Percentiles rank a stretch among this genome's conserved stretches.
Evolutionary conservation across 2,888 invertebrate species (phyloP).

Genomic region (Geophilus truncorum): DNA sequence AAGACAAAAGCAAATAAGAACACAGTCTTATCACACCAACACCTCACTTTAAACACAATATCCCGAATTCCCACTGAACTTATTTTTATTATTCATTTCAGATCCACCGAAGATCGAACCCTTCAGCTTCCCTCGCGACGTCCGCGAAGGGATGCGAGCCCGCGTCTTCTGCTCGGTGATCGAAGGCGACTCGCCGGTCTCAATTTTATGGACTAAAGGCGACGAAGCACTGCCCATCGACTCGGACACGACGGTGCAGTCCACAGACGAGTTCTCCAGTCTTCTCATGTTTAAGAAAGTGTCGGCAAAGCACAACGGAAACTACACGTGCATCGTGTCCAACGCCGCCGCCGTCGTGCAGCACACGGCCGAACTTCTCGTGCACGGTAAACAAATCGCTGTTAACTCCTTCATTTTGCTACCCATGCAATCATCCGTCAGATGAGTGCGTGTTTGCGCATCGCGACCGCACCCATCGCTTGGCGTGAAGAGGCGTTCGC

Average conservation of each 20-base stretch:
- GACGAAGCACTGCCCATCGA: slow-evolving; percentile 50
- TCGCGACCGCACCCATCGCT: not conserved
- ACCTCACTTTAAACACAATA: no score
- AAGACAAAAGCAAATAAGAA: no score
- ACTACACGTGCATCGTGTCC: slow-evolving; percentile 51
- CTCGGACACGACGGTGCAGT: slow-evolving; percentile 43
- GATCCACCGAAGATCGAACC: slow-evolving; percentile 50
- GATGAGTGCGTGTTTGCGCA: not conserved
- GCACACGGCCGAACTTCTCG: slow-evolving; percentile 43
- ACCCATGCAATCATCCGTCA: not conserved
- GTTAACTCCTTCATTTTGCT: no score
- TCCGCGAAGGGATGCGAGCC: slow-evolving; percentile 47
- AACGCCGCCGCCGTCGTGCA: slow-evolving; percentile 43
- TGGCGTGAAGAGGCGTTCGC: not conserved
- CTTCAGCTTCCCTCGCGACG: slow-evolving; percentile 47
- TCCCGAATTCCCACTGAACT: no score
- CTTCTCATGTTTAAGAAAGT: slow-evolving; percentile 54
- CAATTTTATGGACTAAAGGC: slow-evolving; percentile 54
- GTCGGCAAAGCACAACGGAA: slow-evolving; percentile 51
- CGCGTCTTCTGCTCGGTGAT: slow-evolving; percentile 51
- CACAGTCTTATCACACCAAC: no score
- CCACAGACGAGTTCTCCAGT: slow-evolving; percentile 46
- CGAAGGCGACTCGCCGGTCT: slow-evolving; percentile 52
- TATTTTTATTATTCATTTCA: slow-evolving; percentile 38
- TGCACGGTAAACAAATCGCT: slow-evolving; percentile 36